Base-by-base conservation (phyloP, 2,888 invertebrate genomes). In the Parthenolecanium corni region DNA sequence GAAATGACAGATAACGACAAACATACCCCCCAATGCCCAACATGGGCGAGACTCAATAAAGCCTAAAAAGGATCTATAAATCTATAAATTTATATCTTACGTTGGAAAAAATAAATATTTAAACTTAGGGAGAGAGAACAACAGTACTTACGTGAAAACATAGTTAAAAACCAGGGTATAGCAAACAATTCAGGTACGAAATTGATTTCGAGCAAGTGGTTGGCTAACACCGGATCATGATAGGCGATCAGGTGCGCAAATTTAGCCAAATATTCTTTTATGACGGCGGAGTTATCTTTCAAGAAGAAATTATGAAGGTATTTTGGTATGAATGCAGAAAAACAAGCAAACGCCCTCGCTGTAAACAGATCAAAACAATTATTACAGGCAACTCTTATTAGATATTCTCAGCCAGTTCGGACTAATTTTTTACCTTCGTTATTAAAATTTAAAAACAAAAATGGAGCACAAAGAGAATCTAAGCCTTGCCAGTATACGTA, bases 401-500 rank as follows among this genome's bases (percentile, higher is more conserved):
- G 23, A 11, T 18, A 4, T 47, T 47, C 11, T 18, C 21, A 20
- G 21, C n/a, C n/a, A n/a, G n/a, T n/a, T n/a, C n/a, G n/a, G n/a
- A n/a, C n/a, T n/a, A n/a, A n/a, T n/a, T n/a, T n/a, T n/a, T 23
- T 72, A 91, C 93, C 89, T 82, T 97, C 95, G 74, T 96, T 83
- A 73, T 93, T 93, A 73, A 98, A 98, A 76, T 98, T 94, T 36
- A 98, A 79, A 73, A 88, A 91, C 3, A 99, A 77, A 77, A 98
- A 98, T 0, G 98, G 98, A 0, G 98, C 98, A 61, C 94, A 93
- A 16, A 98, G 77, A 0, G 97, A 98, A 76, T 99, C 98, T 63
- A 98, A 76, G 1, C 98, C 98, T 76, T 98, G 98, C 98, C 98
- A 98, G 75, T 98, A 98, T 1, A 98, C 98, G 71, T 96, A 97